A percentile compares a stretch with the other conserved stretches of the same genome.
Evolutionary conservation across 2,888 invertebrate species (phyloP).

Genomic region (Zhengitettix transpicula): DNA sequence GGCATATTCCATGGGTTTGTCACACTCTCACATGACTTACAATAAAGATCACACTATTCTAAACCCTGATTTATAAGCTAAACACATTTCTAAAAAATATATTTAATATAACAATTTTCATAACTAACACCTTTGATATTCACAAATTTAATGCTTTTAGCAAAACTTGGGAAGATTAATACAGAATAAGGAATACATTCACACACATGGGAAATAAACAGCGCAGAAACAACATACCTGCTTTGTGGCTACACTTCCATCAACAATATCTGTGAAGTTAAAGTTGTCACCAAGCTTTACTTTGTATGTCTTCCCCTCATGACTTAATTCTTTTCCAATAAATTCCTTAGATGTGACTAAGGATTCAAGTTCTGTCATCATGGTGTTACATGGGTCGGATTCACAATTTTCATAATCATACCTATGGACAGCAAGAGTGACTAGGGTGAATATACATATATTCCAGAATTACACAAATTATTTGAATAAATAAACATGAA

Average conservation of each 20-base stretch:
- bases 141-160: too few species aligned
- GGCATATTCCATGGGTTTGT: too few species aligned
- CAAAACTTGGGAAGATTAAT: too few species aligned
- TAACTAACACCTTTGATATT: too few species aligned
- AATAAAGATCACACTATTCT: too few species aligned
- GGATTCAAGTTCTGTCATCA: constrained; percentile 71
- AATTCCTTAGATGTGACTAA: constrained; percentile 39
- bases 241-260: constrained; percentile 73
- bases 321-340: constrained; percentile 21
- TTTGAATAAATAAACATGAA: too few species aligned
- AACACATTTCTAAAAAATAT: too few species aligned
- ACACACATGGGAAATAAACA: not conserved
- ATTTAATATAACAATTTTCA: too few species aligned
- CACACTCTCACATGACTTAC: too few species aligned
- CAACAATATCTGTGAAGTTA: constrained; percentile 89
- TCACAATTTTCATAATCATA: constrained; percentile 98
- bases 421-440: constrained; percentile 27
- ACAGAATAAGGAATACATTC: not conserved
- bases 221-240: constrained; percentile 46
- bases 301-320: constrained; percentile 47
- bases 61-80: too few species aligned
- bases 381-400: constrained; percentile 66
- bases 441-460: not conserved
- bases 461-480: too few species aligned
- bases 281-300: constrained; percentile 83